Evolutionary conservation across 2,113 vertebrate species (phyloP), one percentile per base, ranked within the genome.

Genomic region (Monopterus albus): DNA sequence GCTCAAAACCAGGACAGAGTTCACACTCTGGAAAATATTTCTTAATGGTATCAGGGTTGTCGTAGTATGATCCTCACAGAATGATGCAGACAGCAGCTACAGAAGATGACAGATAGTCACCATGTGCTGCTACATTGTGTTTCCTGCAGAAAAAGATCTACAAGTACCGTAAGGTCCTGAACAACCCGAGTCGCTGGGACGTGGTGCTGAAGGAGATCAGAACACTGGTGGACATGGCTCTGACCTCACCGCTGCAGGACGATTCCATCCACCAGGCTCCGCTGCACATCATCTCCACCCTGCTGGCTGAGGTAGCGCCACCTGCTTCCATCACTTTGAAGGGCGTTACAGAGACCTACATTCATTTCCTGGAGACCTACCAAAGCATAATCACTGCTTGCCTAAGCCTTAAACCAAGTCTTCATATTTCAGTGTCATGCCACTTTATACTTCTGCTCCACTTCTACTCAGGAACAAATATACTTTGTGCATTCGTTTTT

Each of bases 261-360:
- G 97, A 99, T 72, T 98, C 98, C 81, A 98, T 99, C 87, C 96
- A 98, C 91, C 98, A 99, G 86, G 95, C 96, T 0, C 98, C 98
- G 0, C 94, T 99, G 89, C 96, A 97, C 90, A 98, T 99, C n/a
- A 97, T 99, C 91, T 99, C 98, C 50, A 98, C 95, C 78, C 93
- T 99, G 88, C 95, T 99, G 82, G 97, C 97, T 4, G 97, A 99
- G 96, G 98, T 98, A 70, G 26, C 17, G 3, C 18, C 29, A 31
- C 29, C 5, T 7, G n/a, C n/a, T n/a, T n/a, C n/a, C n/a, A n/a
- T n/a, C n/a, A n/a, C n/a, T n/a, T n/a, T n/a, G n/a, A n/a, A n/a
- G n/a, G n/a, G n/a, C n/a, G n/a, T n/a, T n/a, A n/a, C n/a, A n/a
- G n/a, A n/a, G n/a, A n/a, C n/a, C n/a, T n/a, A n/a, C n/a, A n/a